These are phyloP conservation scores for Thera obeliscata DNA, from an alignment of 2,888 invertebrate genomes.

Conservation along the genomic window DNA sequence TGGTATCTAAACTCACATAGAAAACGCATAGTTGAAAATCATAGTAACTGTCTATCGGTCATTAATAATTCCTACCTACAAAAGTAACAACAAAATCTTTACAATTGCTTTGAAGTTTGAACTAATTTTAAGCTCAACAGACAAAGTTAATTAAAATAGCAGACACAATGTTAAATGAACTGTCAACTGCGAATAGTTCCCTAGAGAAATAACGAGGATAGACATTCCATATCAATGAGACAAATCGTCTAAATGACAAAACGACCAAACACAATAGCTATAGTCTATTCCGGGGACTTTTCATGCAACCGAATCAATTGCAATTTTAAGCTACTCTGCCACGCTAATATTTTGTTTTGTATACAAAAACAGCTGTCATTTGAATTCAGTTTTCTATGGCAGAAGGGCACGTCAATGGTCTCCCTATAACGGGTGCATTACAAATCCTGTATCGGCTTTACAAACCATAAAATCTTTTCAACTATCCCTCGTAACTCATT, in stretches of 20 bases:
- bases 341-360: not conserved
- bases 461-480: conserved; percentile 68
- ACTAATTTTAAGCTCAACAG: no score
- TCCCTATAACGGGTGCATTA: conserved; percentile 47
- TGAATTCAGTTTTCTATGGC: conserved; percentile 12
- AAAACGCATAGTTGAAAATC: no score
- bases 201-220: conserved; percentile 23
- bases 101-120: no score
- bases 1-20: no score
- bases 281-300: not conserved
- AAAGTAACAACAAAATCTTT: no score
- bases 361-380: conserved; percentile 8
- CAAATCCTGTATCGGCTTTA: conserved; percentile 61
- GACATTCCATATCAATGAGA: conserved; percentile 8
- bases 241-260: conserved; percentile 36
- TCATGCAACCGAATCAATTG: not conserved
- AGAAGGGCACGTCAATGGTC: conserved; percentile 32
- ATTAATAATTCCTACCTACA: no score
- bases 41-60: no score
- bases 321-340: conserved; percentile 3
- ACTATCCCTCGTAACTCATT: conserved; percentile 56
- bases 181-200: conserved; percentile 30
- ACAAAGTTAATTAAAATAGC: conserved; percentile 33
- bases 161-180: conserved; percentile 32
- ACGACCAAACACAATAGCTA: conserved; percentile 16